phyloP scores from a whole-genome alignment of 1,140 invertebrate species.

The Drosophila miranda region DNA sequence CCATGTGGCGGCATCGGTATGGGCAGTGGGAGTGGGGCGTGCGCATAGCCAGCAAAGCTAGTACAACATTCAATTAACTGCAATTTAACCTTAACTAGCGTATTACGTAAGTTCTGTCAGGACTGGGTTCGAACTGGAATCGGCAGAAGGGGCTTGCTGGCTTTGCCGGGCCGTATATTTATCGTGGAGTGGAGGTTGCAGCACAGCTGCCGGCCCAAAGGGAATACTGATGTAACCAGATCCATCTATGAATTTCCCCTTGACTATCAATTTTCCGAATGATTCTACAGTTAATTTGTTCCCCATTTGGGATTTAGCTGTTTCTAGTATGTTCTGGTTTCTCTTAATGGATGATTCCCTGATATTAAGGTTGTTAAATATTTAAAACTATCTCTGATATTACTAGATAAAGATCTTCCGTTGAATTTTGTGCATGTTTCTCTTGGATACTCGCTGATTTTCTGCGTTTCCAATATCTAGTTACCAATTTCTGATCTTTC shows the following conservation, averaged over 20 bases:
- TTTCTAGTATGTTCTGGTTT: too few relatives aligned
- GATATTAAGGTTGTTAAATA: too few relatives aligned
- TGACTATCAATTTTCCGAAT: neutral
- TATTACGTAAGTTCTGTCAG: slow-evolving; percentile 45
- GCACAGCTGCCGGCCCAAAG: slow-evolving; percentile 1
- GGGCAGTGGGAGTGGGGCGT: slow-evolving; percentile 15
- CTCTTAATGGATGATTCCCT: too few relatives aligned
- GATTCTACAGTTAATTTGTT: neutral
- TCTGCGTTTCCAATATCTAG: too few relatives aligned
- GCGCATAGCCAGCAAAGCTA: slow-evolving; percentile 52
- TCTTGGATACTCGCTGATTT: too few relatives aligned
- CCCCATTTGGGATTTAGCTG: too few relatives aligned
- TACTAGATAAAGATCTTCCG: too few relatives aligned
- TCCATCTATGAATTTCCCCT: neutral
- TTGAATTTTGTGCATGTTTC: too few relatives aligned
- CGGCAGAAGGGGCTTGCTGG: slow-evolving; percentile 4
- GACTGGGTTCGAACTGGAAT: slow-evolving; percentile 11
- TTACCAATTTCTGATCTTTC: too few relatives aligned
- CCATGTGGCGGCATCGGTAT: slow-evolving; percentile 1
- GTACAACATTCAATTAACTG: slow-evolving; percentile 73
- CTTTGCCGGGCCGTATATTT: slow-evolving; percentile 24
- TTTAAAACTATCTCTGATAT: too few relatives aligned
- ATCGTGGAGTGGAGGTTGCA: neutral
- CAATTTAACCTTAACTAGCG: slow-evolving; percentile 71
- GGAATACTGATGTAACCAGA: slow-evolving; percentile 33